Evolutionary conservation across 2,113 vertebrate species (phyloP).

Genomic region (Hyla sarda): DNA sequence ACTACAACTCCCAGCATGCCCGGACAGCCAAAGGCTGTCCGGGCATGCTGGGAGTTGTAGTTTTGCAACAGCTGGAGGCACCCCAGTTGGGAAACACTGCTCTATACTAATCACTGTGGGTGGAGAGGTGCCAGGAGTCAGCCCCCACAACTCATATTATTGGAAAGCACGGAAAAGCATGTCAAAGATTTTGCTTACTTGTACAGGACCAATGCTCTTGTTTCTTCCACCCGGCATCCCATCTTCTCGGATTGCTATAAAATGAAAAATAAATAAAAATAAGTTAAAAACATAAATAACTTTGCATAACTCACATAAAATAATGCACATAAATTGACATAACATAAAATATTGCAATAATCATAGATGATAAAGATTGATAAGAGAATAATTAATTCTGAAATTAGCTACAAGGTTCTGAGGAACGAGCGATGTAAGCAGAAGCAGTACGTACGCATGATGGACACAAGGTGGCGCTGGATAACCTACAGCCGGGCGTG

Average conservation of each 20-base stretch:
- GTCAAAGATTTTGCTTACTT: constrained; percentile 82
- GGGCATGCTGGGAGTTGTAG: too few relatives aligned
- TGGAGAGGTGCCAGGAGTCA: too few relatives aligned
- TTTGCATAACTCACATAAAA: too few relatives aligned
- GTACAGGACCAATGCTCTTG: constrained; percentile 98
- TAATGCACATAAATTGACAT: not conserved
- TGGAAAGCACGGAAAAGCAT: not conserved
- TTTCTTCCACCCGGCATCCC: constrained; percentile 98
- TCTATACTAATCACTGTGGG: too few relatives aligned
- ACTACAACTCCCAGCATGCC: too few relatives aligned
- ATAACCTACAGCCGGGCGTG: too few relatives aligned
- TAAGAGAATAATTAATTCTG: not conserved
- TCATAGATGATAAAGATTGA: not conserved
- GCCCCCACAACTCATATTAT: too few relatives aligned
- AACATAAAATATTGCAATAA: too few relatives aligned
- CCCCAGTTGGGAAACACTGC: too few relatives aligned
- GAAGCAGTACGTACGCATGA: not conserved
- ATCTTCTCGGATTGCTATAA: constrained; percentile 95
- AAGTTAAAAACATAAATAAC: too few relatives aligned
- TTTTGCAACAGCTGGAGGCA: too few relatives aligned
- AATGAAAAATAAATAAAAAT: not conserved
- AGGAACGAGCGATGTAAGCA: not conserved
- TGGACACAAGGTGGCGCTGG: not conserved
- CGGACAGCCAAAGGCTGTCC: too few relatives aligned
- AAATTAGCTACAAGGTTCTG: not conserved